phyloP scores from a whole-genome alignment of 2,113 vertebrate genomes.

The Galeopterus variegatus region DNA sequence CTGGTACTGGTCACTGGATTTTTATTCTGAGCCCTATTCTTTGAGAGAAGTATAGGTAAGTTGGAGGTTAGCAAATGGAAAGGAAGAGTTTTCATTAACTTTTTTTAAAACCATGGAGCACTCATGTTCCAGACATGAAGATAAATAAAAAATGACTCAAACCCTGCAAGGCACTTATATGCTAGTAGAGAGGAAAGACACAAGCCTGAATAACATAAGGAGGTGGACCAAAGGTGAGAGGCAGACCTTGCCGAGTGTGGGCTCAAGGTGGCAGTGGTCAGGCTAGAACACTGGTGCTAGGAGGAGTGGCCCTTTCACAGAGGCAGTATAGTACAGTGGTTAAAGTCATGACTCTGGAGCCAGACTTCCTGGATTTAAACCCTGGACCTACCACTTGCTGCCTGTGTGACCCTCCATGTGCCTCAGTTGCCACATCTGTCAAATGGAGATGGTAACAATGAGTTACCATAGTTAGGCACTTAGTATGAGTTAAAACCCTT shows the following conservation, averaged over 20 bases:
- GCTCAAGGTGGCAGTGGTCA: neutral
- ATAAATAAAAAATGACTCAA: neutral
- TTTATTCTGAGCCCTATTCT: slow-evolving; percentile 17
- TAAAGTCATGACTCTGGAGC: neutral
- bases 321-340: neutral
- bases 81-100: neutral
- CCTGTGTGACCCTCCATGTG: slow-evolving; percentile 21
- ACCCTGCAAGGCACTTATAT: neutral
- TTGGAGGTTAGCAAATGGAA: neutral
- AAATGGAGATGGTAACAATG: neutral
- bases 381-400: neutral
- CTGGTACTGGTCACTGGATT: neutral
- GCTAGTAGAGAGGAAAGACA: neutral
- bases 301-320: neutral
- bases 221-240: neutral
- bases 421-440: neutral
- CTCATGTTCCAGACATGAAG: neutral
- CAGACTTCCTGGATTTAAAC: slow-evolving; percentile 9
- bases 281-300: neutral
- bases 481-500: neutral
- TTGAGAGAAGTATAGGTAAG: neutral
- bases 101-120: neutral
- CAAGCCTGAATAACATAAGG: neutral
- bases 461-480: neutral
- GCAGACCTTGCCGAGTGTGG: neutral